These are phyloP conservation scores for Centrocercus urophasianus DNA, from an alignment of 2,113 vertebrate genomes.

Conservation along the genomic window DNA sequence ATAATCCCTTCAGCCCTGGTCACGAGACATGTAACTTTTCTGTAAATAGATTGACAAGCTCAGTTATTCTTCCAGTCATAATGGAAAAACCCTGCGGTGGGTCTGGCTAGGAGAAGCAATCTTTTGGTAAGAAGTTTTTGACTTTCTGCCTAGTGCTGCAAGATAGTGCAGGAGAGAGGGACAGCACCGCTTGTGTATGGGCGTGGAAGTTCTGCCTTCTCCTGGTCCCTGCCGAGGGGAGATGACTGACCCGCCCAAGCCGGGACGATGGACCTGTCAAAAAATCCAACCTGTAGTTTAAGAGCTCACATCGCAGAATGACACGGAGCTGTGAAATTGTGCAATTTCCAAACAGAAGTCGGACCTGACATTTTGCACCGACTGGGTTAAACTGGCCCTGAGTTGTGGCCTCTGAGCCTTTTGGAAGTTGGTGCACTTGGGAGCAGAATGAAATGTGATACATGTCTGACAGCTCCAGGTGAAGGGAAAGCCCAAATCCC, in stretches of 20 bases:
- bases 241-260: rapidly evolving
- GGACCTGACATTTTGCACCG: background rate
- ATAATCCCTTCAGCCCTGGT: conserved; percentile 45
- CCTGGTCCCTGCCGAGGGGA: background rate
- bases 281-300: background rate
- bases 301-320: background rate
- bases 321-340: background rate
- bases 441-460: background rate
- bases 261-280: background rate
- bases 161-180: background rate
- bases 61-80: conserved; percentile 31
- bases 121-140: background rate
- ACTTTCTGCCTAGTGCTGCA: rapidly evolving
- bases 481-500: background rate
- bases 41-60: conserved; percentile 54
- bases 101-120: background rate
- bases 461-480: background rate
- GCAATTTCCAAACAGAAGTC: background rate
- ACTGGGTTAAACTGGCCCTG: background rate
- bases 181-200: rapidly evolving
- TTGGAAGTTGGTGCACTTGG: background rate
- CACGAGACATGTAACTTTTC: conserved; percentile 36
- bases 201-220: background rate
- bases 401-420: background rate
- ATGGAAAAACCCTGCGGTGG: conserved; percentile 12